Conservation (phyloP, 2,797 vertebrate genomes). For the Sebastes alutus region DNA sequence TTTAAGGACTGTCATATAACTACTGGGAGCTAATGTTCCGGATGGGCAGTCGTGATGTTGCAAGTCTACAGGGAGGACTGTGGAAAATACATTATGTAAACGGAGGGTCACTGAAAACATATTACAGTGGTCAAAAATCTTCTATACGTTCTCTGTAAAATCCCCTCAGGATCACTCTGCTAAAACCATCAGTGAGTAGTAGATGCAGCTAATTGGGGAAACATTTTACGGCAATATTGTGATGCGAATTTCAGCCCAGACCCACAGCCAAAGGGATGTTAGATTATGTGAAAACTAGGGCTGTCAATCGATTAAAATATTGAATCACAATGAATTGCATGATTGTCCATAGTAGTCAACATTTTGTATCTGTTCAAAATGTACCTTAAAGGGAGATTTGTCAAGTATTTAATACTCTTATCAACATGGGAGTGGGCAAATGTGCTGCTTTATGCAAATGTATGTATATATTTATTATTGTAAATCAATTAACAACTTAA, state of each 20-base stretch:
- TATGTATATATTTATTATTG: too few relatives aligned
- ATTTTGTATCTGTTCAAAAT: too few relatives aligned
- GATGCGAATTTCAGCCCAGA: neutral
- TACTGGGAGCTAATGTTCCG: neutral
- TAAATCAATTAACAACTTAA: too few relatives aligned
- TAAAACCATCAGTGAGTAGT: slow-evolving; percentile 27
- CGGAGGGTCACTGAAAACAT: slow-evolving; percentile 17
- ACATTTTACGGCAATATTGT: neutral
- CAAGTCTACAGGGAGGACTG: slow-evolving; percentile 30
- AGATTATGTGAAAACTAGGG: neutral
- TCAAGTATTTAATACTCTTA: too few relatives aligned
- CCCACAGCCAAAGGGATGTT: neutral
- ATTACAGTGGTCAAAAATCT: neutral
- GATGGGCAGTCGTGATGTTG: slow-evolving; percentile 12
- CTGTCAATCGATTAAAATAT: neutral
- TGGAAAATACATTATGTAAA: slow-evolving; percentile 39
- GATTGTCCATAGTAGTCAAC: too few relatives aligned
- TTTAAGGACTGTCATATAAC: slow-evolving; percentile 12
- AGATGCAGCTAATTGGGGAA: neutral
- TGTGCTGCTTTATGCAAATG: too few relatives aligned
- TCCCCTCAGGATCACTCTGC: slow-evolving; percentile 10
- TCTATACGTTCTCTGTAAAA: slow-evolving; percentile 14
- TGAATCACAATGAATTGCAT: too few relatives aligned
- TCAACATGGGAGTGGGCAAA: rapidly evolving
- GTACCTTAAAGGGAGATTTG: too few relatives aligned